Percentiles rank a stretch among this genome's conserved stretches.
Evolutionary conservation across 1,140 invertebrate species (phyloP).

Genomic region (Asbolus verrucosus): DNA sequence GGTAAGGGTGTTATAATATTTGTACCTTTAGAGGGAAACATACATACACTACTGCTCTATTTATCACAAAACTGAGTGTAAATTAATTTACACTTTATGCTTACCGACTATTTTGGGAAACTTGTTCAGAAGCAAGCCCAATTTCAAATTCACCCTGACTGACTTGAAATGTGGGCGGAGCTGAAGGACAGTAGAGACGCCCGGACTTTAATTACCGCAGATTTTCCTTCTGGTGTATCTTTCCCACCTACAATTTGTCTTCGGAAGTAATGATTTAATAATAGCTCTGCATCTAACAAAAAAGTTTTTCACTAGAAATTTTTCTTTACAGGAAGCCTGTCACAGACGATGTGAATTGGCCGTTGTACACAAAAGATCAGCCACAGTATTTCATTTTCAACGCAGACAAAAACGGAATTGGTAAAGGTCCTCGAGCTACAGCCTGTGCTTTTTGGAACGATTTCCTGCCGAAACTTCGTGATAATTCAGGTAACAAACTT

Average conservation of each 20-base stretch:
- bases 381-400: constrained; percentile 92
- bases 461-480: constrained; percentile 87
- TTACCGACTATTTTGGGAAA: no score
- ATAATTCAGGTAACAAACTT: constrained; percentile 73
- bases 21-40: no score
- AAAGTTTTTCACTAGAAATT: neutral
- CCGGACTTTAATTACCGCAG: no score
- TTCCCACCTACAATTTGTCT: constrained; percentile 5
- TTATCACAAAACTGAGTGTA: no score
- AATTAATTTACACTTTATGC: no score
- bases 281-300: neutral
- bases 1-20: no score
- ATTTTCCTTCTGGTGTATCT: neutral
- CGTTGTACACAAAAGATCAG: constrained; percentile 84
- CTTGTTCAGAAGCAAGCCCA: no score
- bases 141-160: neutral
- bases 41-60: no score
- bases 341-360: constrained; percentile 86
- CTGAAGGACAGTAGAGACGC: no score
- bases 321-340: constrained; percentile 80
- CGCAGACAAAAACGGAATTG: constrained; percentile 77
- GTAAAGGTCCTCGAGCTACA: constrained; percentile 84
- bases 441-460: constrained; percentile 97
- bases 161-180: no score
- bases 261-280: neutral